Percentiles rank a stretch among this genome's conserved stretches.
phyloP scores from a whole-genome alignment of 2,888 invertebrate species.

The Agonopterix subpropinquella region DNA sequence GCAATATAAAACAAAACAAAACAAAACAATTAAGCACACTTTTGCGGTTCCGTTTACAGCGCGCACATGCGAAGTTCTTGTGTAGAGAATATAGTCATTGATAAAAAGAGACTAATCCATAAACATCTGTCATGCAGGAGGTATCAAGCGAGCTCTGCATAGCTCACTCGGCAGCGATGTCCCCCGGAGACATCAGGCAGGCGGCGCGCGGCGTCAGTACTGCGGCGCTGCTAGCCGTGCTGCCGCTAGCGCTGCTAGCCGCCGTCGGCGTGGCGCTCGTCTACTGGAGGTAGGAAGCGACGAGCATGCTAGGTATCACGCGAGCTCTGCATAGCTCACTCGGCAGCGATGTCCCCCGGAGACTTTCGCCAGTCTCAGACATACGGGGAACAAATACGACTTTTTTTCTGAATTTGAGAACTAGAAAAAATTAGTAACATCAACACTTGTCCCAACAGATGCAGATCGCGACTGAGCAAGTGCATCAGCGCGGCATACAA shows the following conservation, averaged over 20 bases:
- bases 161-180: conserved; percentile 48
- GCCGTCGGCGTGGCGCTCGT: conserved; percentile 43
- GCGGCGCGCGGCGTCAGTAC: conserved; percentile 28
- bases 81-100: no score
- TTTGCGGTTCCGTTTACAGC: no score
- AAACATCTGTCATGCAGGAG: conserved; percentile 29
- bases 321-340: no score
- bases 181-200: conserved; percentile 26
- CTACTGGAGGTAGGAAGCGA: conserved; percentile 63
- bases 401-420: no score
- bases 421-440: no score
- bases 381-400: no score
- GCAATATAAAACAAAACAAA: no score
- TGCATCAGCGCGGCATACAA: conserved; percentile 70
- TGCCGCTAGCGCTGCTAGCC: conserved; percentile 43
- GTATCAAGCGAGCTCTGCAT: conserved; percentile 56
- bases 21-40: no score
- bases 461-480: conserved; percentile 61
- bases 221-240: conserved; percentile 44
- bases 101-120: not conserved
- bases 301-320: no score
- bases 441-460: conserved; percentile 25
- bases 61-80: no score
- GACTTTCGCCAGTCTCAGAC: no score
- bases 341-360: no score